Base-by-base conservation (phyloP, 2,113 vertebrate genomes). In the Scomber japonicus region DNA sequence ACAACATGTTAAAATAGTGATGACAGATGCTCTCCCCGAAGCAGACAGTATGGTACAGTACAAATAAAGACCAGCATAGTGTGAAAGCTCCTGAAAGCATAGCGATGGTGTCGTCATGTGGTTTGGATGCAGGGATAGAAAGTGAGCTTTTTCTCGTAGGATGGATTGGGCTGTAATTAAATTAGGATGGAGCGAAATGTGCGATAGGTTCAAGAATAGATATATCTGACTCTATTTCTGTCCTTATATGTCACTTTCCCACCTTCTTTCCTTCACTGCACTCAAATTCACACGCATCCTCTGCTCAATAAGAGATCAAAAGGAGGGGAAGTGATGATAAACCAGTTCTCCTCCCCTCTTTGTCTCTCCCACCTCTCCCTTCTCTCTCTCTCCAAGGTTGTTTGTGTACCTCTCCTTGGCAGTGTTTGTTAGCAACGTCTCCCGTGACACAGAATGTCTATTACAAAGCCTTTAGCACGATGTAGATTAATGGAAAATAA, bases 401-500 rank as follows among this genome's bases (percentile, higher is more conserved):
- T 87, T 88, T 88, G 63, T 74, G 71, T 45, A 5, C 70, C 56
- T 84, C 54, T 82, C 40, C 46, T 57, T 62, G 48, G 27, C 69
- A 46, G 65, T 12, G 74, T 79, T 66, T 77, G 60, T 45, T 50
- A 78, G 83, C 61, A 40, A 71, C 53, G 30, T 71, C 70, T 87
- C 60, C 67, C 75, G 19, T 53, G 85, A 82, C 71, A 68, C 84
- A 59, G 2, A 51, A 49, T 46, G 84, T 75, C 71, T 75, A 60
- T 81, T 85, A 67, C 77, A 78, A 80, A 87, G 80, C 60, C 68
- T 63, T 69, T 60, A 68, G 80, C 78, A 67, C 6, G 31, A n/a
- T 85, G 82, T 67, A 71, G 75, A 88, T 88, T 78, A 83, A 90
- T 87, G 71, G 63, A 70, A 78, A 83, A 86, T 83, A 89, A 89